Base-by-base conservation (phyloP, 2,797 vertebrate species). In the Crocidura indochinensis region DNA sequence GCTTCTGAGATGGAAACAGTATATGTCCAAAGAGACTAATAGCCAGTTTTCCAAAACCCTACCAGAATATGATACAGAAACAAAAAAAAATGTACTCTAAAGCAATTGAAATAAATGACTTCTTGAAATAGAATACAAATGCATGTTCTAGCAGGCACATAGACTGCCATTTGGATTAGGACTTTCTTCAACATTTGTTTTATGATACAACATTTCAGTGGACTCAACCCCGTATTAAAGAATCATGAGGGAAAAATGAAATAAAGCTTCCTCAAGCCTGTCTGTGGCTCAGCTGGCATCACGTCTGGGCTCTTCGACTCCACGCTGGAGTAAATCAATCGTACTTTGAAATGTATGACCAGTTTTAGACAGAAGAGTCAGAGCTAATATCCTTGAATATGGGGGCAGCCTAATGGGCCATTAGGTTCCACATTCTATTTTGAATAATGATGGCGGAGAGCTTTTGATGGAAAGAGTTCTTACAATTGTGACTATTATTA, bases 351-450 rank as follows among this genome's bases (percentile, higher is more conserved):
- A 88, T 44, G 6, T 29, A 69, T 26, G 47, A 3, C 27, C 8
- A 85, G 8, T 24, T 73, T 81, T 62, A 27, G 12, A 12, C 51
- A 65, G n/a, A 91, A 90, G n/a, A 85, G 67, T 56, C 22, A 12
- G 6, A 84, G 60, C 22, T 71, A 62, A 90, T 86, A 47, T 71
- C 74, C 27, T 86, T 84, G 24, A 94, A 77, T 90, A 77, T 83
- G 19, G 11, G 17, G 1, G 0, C 24, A 84, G 64, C 65, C 47
- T 71, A 91, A 87, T 31, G 38, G 22, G 2, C 12, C 46, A 65
- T 53, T 79, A 68, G 24, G 15, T 74, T 89, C 31, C 62, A 90
- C 68, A 62, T 93, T 91, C 75, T 51, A 44, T 85, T 75, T 38
- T 64, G n/a, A 79, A 27, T 65, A 69, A 77, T 78, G 24, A 91